phyloP scores from a whole-genome alignment of 2,113 vertebrate species.

The cattle (Bos taurus) region ARS-UCD2.0 NC_037334.1:41338001-41338500 shows the following conservation, averaged over 20 bases:
- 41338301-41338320: accelerated
- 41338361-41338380: accelerated
- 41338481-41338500: accelerated
- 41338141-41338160: background rate
- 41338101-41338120: background rate
- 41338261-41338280: accelerated
- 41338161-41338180: accelerated
- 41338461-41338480: accelerated
- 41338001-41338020: background rate
- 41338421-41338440: no score
- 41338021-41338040: background rate
- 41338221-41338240: background rate
- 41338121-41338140: accelerated
- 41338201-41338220: accelerated
- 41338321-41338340: background rate
- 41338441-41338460: accelerated
- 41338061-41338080: accelerated
- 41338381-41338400: accelerated
- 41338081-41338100: background rate
- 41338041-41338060: background rate
- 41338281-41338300: accelerated
- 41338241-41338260: background rate
- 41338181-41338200: background rate
- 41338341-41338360: accelerated
- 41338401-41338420: no score